Percentiles rank a stretch among this genome's conserved stretches.
Evolutionary conservation across 2,113 vertebrate genomes (phyloP).

Genomic region (Psephotus haematonotus): DNA sequence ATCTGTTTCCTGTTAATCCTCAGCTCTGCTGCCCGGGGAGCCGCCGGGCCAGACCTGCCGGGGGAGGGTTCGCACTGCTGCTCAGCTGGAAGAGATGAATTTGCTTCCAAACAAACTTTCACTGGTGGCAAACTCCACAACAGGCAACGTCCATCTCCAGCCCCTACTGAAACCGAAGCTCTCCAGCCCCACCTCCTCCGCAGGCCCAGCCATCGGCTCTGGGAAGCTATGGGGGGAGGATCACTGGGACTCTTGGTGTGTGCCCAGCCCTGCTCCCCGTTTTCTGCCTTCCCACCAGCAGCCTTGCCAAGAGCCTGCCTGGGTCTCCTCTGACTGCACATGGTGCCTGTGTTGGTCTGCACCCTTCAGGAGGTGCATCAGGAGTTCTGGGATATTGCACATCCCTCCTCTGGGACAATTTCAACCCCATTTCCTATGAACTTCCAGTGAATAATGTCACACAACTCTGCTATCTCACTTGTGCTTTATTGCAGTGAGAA

Average conservation of each 20-base stretch:
- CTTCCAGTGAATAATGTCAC: neutral
- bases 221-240: neutral
- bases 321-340: neutral
- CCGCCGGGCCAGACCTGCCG: neutral
- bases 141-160: neutral
- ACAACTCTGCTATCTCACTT: neutral
- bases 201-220: neutral
- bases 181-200: neutral
- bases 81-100: neutral
- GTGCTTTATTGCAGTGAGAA: neutral
- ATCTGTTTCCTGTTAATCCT: neutral
- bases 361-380: neutral
- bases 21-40: neutral
- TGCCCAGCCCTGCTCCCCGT: neutral
- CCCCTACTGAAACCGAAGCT: neutral
- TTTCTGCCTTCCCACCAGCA: fast-evolving
- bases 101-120: neutral
- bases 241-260: fast-evolving
- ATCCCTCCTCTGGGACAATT: neutral
- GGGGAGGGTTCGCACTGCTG: no score
- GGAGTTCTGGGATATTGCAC: neutral
- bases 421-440: neutral
- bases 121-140: no score
- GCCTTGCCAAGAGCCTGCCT: fast-evolving
- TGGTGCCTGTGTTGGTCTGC: fast-evolving